These are phyloP conservation scores for Tragelaphus imberbis DNA, from an alignment of 2,113 vertebrate species.

Conservation along the genomic window DNA sequence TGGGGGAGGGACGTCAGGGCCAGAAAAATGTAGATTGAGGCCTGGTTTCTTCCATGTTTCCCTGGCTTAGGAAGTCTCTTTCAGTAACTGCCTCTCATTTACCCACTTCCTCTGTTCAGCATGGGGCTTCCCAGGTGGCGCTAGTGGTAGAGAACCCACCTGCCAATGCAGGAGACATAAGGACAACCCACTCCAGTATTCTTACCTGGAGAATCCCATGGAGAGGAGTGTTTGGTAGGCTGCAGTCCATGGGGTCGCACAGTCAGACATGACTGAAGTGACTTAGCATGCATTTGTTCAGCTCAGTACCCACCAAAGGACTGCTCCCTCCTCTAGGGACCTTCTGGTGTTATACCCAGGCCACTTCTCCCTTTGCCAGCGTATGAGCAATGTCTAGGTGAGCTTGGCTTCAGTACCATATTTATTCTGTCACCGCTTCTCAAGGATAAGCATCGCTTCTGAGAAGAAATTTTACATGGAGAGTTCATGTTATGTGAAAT, in stretches of 20 bases:
- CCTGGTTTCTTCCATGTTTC: neutral
- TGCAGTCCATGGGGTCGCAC: neutral
- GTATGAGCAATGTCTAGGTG: neutral
- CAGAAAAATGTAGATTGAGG: neutral
- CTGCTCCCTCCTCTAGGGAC: accelerated
- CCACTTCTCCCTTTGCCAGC: neutral
- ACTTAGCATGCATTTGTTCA: neutral
- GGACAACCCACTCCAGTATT: neutral
- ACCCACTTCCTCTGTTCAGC: neutral
- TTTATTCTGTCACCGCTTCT: neutral
- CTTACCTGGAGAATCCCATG: neutral
- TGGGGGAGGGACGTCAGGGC: neutral
- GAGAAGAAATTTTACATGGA: neutral
- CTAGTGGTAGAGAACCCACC: neutral
- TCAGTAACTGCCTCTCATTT: neutral
- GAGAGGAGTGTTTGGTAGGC: neutral
- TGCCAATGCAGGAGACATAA: neutral
- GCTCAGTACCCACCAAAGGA: neutral
- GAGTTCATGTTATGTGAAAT: constrained; percentile 8
- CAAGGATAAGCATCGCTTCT: neutral
- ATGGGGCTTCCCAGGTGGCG: neutral
- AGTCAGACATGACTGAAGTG: neutral
- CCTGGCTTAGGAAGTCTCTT: neutral
- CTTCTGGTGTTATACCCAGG: neutral
- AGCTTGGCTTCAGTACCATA: neutral